Conservation (phyloP, 1,140 invertebrate genomes). For the Cheumatopsyche charites region DNA sequence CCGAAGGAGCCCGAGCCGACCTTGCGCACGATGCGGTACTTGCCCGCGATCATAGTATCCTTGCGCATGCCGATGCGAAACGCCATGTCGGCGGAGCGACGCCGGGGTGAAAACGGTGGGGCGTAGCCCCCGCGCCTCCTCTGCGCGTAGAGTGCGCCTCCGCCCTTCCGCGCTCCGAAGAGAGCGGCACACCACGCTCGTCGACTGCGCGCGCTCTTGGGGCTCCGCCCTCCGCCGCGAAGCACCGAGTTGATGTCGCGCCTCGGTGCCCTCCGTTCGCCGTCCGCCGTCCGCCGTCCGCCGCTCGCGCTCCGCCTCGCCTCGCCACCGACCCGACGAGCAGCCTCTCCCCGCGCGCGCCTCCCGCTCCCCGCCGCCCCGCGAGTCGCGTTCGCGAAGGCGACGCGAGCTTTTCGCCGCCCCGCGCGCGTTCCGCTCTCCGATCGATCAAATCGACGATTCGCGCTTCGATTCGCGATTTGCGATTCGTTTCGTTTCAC, state of each 20-base stretch:
- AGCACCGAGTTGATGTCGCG: background rate
- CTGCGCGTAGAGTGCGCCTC: background rate
- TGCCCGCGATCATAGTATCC: conserved; percentile 85
- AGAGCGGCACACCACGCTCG: background rate
- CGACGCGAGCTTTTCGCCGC: background rate
- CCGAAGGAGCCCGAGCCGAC: conserved; percentile 98
- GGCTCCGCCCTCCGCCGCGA: background rate
- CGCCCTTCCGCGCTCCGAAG: background rate
- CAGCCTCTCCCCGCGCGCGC: background rate
- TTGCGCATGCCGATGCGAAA: conserved; percentile 42
- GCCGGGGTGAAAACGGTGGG: background rate
- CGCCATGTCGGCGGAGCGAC: conserved; percentile 38
- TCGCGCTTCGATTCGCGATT: background rate
- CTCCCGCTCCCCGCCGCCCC: background rate
- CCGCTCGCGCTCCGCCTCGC: too few species aligned
- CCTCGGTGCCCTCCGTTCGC: background rate
- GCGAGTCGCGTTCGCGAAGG: background rate
- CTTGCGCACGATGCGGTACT: conserved; percentile 95
- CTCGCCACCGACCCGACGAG: background rate
- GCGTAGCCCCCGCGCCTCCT: background rate
- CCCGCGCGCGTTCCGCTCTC: background rate
- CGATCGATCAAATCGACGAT: background rate
- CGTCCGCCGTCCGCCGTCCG: too few species aligned
- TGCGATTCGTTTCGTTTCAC: background rate
- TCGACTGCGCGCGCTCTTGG: background rate